Evolutionary conservation across 2,113 vertebrate genomes (phyloP), one percentile per base, ranked within the genome.

Genomic region (Penelope pileata): DNA sequence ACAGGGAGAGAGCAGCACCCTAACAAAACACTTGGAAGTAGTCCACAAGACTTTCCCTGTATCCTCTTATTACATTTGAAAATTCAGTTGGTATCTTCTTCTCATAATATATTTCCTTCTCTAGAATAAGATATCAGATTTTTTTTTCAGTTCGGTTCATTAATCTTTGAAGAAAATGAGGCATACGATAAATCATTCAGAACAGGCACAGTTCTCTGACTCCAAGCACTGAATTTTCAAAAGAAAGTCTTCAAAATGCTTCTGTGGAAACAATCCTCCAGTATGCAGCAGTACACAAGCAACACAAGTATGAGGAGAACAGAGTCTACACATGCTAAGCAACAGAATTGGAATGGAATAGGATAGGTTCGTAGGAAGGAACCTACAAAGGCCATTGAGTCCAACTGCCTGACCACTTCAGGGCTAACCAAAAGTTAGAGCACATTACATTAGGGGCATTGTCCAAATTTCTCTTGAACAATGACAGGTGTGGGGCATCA

Each of bases 1-100:
- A 43, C 4, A 72, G 32, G 13, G 45, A 94, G 83, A 69, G 45
- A 93, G 73, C 6, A 89, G 54, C 32, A 78, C 53, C 78, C 87
- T 88, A 96, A 96, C 95, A 96, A 97, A 96, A 93, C 93, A 94
- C 59, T 91, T 96, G 92, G 93, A 96, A 95, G 51, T 23, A 30
- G 51, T 93, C 94, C 97, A 96, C 56, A 62, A 51, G 77, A 64
- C 51, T 62, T 72, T 59, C 42, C 43, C 34, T 60, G 4, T 54
- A 22, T 72, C 70, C 75, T 75, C 30, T 82, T 91, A 32, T 63
- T 38, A 75, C 54, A 40, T 74, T 58, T 78, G 38, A 40, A 91
- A 93, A 78, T 34, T 36, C 48, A 56, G 16, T 54, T 63, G 32
- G 3, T 72, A 29, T 6, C 13, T 62, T 86, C 6, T 23, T 36